Percentiles rank a stretch among this genome's conserved stretches.
phyloP scores from a whole-genome alignment of 2,888 invertebrate species.

The Orthosia incerta region DNA sequence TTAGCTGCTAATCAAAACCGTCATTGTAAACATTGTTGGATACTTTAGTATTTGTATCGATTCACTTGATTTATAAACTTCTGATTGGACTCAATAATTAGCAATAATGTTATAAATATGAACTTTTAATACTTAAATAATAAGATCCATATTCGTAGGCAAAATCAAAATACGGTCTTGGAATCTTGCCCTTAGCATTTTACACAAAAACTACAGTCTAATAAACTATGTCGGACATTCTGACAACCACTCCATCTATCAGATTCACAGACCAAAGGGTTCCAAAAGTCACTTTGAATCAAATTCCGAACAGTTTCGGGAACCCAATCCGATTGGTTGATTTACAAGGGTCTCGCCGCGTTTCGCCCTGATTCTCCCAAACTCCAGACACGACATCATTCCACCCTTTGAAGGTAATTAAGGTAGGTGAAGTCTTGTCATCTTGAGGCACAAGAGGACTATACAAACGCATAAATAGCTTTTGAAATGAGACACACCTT shows the following conservation, averaged over 20 bases:
- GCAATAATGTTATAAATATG: too few species aligned
- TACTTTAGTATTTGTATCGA: neutral
- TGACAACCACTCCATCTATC: constrained; percentile 9
- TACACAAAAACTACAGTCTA: neutral
- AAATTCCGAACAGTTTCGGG: constrained; percentile 27
- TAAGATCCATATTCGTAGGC: too few species aligned
- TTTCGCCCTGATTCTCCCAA: constrained; percentile 13
- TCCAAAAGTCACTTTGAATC: constrained; percentile 23
- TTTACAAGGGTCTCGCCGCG: constrained; percentile 48
- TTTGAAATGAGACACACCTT: constrained; percentile 23
- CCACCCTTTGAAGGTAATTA: constrained; percentile 57
- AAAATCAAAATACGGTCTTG: neutral
- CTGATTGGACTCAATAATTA: neutral
- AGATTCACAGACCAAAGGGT: neutral
- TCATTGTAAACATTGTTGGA: neutral
- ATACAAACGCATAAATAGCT: constrained; percentile 9
- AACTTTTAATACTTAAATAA: too few species aligned
- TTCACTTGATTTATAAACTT: neutral
- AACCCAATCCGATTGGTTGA: constrained; percentile 29
- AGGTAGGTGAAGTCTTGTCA: constrained; percentile 27
- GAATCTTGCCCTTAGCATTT: neutral
- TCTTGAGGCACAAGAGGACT: constrained; percentile 31
- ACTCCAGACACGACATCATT: constrained; percentile 13
- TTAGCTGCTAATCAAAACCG: neutral
- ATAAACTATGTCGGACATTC: neutral